Base-by-base conservation (phyloP, 2,797 vertebrate species). In the Gorsachius magnificus region DNA sequence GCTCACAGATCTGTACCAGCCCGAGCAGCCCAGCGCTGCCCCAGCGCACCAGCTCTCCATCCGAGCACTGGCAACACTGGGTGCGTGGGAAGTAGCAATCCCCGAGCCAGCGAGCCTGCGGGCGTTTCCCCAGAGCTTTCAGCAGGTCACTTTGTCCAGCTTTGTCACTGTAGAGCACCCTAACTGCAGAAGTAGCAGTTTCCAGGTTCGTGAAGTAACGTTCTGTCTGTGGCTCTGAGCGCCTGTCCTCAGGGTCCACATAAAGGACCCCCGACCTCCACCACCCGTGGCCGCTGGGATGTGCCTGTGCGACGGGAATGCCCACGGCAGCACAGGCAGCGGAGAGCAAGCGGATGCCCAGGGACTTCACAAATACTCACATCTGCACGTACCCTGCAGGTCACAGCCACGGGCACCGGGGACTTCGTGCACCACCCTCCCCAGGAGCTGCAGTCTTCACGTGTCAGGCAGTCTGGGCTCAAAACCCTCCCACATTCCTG, bases 41-140 rank as follows among this genome's bases (percentile, higher is more conserved):
- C 13, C 33, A 6, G 28, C 0, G 9, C 87, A 21, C 14, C 60
- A 17, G 45, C 36, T 43, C 65, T 75, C 5, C 0, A 19, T 18
- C 41, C 64, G 10, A 35, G 50, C 63, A 25, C 2, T 4, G 38
- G 48, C 38, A 35, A 13, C 12, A 2, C 60, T 6, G 41, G 19
- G 16, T 0, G 45, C 51, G 31, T 1, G 7, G 43, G 16, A 28
- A 28, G 28, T 4, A 35, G 28, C 6, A 36, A 68, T 22, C 38
- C 72, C 12, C 2, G 9, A 38, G 26, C 5, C 56, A n/a, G 33
- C 2, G 9, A 38, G 26, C 5, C 56, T 36, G 33, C 1, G 16
- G 3, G 25, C 75, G n/a, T 4, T 61, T 50, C 36, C 50, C 29
- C 81, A 20, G 22, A 22, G 43, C 61, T 50, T 41, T 13, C 51